Evolutionary conservation across 2,797 vertebrate species (phyloP), one percentile per base, ranked within the genome.

Genomic region (Mormyrus proboscirostris): DNA sequence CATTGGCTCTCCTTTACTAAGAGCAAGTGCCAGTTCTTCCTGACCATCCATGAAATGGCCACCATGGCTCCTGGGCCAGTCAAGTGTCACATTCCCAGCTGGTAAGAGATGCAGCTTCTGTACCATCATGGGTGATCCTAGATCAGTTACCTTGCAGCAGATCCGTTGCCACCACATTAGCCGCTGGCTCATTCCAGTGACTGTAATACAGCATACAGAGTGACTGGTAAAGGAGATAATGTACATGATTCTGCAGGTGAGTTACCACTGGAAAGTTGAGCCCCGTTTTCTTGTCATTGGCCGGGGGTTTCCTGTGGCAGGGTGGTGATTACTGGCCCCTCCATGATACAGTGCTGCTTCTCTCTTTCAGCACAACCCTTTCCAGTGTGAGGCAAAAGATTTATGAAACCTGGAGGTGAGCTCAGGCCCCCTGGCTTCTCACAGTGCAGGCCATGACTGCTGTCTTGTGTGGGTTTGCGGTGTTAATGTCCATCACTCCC

Each of bases 311-410:
- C 25, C 12, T 73, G 33, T 29, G 25, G 65, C 65, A 73, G 12
- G 29, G 16, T 5, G 29, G 12, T 38, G 29, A 16, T 73, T 73
- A 73, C 25, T 73, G 65, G 33, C 29, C 16, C 29, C 33, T n/a
- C 16, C 19, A 44, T 33, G 14, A 86, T 86, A 12, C 50, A 86
- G 4, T 33, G 47, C 4, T 55, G 25, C 41, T 47, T 41, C 22
- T 86, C n/a, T 53, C 51, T 86, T 86, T 86, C 84, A 86, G 84
- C 14, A 86, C 22, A 33, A 86, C 84, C 19, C 84, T 86, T 51
- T 51, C 50, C 84, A 53, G 25, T 8, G 84, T 86, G 47, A 51
- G 84, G 49, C 25, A 38, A 16, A 86, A 86, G 49, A 86, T 86
- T 8, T 5, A 25, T 53, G 84, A 86, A 38, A 86, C 49, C 22